phyloP scores from a whole-genome alignment of 2,797 vertebrate species.

The Spinus olivaceus region DNA sequence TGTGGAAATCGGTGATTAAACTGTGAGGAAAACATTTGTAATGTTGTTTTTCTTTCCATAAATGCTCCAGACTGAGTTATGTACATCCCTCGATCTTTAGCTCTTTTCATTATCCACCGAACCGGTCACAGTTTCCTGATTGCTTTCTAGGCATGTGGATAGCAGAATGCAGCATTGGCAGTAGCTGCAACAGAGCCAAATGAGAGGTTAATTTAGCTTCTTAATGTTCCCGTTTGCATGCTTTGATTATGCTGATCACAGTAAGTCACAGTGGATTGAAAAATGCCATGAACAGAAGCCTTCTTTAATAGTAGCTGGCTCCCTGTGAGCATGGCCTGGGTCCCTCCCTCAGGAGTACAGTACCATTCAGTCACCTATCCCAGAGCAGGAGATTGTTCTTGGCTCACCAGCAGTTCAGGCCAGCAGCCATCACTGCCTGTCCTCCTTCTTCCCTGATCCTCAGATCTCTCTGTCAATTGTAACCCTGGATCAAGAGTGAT shows the following conservation, averaged over 20 bases:
- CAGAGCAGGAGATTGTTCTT: neutral
- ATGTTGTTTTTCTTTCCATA: neutral
- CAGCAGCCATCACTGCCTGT: neutral
- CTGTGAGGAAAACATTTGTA: neutral
- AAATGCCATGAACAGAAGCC: neutral
- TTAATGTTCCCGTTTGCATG: neutral
- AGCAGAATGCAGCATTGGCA: constrained; percentile 11
- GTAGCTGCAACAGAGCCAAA: constrained; percentile 12
- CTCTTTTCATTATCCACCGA: neutral
- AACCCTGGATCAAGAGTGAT: neutral
- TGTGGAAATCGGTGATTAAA: neutral
- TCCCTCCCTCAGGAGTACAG: neutral
- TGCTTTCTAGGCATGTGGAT: constrained; percentile 1
- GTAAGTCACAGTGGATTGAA: neutral
- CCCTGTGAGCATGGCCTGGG: rapidly evolving
- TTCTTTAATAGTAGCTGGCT: neutral
- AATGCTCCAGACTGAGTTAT: neutral
- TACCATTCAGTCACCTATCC: rapidly evolving
- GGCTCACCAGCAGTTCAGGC: neutral
- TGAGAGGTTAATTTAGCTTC: neutral
- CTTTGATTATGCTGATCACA: neutral
- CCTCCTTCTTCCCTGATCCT: neutral
- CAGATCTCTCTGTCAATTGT: neutral
- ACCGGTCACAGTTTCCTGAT: neutral
- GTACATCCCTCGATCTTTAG: neutral